Base-by-base conservation (phyloP, 2,113 vertebrate genomes). In the Nothocercus julius region DNA sequence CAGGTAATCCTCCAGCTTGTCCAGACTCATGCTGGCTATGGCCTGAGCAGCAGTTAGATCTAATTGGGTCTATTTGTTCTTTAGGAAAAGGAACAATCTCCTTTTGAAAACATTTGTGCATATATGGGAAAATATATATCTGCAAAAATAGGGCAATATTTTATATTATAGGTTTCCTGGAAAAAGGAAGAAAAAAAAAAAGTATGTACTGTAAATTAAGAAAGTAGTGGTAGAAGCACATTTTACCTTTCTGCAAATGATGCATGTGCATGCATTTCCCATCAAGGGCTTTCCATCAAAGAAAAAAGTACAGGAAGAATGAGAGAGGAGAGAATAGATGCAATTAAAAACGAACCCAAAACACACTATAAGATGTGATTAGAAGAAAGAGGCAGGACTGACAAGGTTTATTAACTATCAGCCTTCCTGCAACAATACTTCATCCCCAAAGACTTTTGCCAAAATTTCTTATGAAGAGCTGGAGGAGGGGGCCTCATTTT, bases 361-460 rank as follows among this genome's bases (percentile, higher is more conserved):
- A 93, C 51, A 90, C 51, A 17, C 38, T 47, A 28, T 90, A 72
- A 91, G 38, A 95, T 68, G 47, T 13, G 73, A 93, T 95, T 90
- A 94, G 87, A 89, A 95, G 76, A 86, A 90, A 0, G 4, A 92
- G 36, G 47, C 44, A 82, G 58, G 53, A 34, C 62, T 93, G 88
- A 93, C 73, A 87, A 84, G 64, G 32, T 89, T 92, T 96, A 90
- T 94, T 94, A 95, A 79, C 34, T 69, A 84, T 73, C 85, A 81
- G 47, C 58, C 58, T 92, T 93, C 12, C 40, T 93, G 73, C 92
- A 96, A 82, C 92, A 88, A 72, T 85, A 59, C 62, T 89, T 76
- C 47, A 86, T 53, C 53, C 73, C 47, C 66, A 79, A 45, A 82
- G 53, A 28, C 77, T 93, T 96, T 86, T 72, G 66, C 81, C 77